Evolutionary conservation across 1,140 invertebrate genomes (phyloP).

Genomic region (Zaprionus camerounensis): DNA sequence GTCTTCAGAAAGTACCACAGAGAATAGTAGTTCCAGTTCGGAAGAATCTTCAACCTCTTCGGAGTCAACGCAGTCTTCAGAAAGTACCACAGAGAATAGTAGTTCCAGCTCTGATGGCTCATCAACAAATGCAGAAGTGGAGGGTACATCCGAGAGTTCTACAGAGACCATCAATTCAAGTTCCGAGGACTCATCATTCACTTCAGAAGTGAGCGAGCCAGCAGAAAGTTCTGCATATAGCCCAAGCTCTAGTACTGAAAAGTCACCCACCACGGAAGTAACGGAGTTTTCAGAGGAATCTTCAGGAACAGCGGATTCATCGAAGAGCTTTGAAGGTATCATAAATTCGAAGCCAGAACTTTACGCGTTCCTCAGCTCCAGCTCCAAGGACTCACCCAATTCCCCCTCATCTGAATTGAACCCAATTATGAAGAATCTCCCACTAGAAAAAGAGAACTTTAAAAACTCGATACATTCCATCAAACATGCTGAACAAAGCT

Average conservation of each 20-base stretch:
- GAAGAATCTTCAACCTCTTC: too few relatives aligned
- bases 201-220: not conserved
- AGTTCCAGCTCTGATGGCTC: not conserved
- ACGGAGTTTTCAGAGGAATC: not conserved
- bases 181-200: not conserved
- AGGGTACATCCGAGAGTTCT: constrained; percentile 9
- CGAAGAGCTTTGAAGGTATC: constrained; percentile 7
- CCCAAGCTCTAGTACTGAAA: not conserved
- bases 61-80: too few relatives aligned
- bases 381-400: not conserved
- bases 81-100: too few relatives aligned
- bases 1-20: too few relatives aligned
- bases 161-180: constrained; percentile 6
- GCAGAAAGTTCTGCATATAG: not conserved
- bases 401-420: not conserved
- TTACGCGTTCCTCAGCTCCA: not conserved
- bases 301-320: constrained; percentile 1
- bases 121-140: not conserved
- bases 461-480: not conserved
- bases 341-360: too few relatives aligned
- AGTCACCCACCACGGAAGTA: not conserved
- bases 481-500: not conserved
- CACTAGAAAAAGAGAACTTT: not conserved
- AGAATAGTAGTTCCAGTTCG: too few relatives aligned
- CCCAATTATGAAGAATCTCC: not conserved